phyloP scores from a whole-genome alignment of 1,140 invertebrate genomes.

The Aphelinus atriplicis region DNA sequence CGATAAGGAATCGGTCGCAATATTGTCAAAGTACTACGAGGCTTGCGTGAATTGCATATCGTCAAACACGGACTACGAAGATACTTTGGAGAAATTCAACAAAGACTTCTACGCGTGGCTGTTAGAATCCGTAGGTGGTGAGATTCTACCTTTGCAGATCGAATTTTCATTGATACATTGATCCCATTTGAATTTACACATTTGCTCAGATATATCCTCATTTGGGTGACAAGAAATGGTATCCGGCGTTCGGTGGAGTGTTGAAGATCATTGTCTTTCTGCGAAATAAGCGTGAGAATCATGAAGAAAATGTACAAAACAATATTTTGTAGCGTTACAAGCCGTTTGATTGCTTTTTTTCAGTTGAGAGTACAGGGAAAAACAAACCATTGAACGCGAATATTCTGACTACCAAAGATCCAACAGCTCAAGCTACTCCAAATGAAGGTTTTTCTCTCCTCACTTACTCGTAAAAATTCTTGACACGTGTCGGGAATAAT shows the following conservation, averaged over 20 bases:
- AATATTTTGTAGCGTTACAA: no score
- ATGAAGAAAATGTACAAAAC: no score
- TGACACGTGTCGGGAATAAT: no score
- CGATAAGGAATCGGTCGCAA: conserved; percentile 66
- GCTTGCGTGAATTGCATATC: conserved; percentile 66
- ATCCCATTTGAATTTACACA: not conserved
- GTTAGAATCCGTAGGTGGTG: conserved; percentile 52
- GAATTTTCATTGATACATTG: not conserved
- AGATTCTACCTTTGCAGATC: conserved; percentile 23
- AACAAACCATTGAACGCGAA: no score
- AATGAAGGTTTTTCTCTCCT: no score
- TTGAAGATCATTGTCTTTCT: conserved; percentile 68
- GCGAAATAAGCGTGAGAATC: conserved; percentile 48
- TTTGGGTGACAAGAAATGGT: conserved; percentile 70
- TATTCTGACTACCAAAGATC: no score
- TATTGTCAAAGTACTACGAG: conserved; percentile 69
- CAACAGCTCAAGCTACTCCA: no score
- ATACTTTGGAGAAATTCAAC: conserved; percentile 66
- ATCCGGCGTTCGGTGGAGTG: conserved; percentile 71
- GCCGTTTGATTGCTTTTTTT: no score
- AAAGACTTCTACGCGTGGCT: conserved; percentile 70
- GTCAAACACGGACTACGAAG: conserved; percentile 48
- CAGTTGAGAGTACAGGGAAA: no score
- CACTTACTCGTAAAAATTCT: no score
- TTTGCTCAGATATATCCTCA: conserved; percentile 64